These are phyloP conservation scores for Cyaniris semiargus DNA, from an alignment of 2,888 invertebrate genomes.

Conservation along the genomic window DNA sequence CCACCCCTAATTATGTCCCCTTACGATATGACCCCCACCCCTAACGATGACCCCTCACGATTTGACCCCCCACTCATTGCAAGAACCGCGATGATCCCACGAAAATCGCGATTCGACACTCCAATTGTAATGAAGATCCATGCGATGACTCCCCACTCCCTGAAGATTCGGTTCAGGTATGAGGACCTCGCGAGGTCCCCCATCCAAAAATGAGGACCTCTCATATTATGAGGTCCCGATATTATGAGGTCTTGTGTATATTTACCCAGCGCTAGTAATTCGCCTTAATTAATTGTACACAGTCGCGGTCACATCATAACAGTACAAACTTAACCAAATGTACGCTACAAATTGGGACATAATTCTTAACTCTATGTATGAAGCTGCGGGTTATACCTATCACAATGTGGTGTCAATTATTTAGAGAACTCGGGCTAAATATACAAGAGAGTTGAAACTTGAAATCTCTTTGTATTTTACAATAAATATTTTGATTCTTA, in stretches of 20 bases:
- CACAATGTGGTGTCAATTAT: not conserved
- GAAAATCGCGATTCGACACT: not conserved
- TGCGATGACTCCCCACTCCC: not conserved
- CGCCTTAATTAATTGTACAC: not conserved
- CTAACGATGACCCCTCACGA: not conserved
- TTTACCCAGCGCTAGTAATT: not conserved
- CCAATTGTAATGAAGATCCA: not conserved
- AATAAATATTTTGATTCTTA: not conserved
- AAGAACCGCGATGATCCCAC: not conserved
- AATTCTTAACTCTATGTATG: not conserved
- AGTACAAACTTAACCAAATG: not conserved
- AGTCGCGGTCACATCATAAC: not conserved
- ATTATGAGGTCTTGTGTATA: not conserved
- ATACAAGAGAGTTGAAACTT: not conserved
- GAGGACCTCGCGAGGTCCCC: no score
- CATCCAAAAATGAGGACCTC: no score
- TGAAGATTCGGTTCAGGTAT: not conserved
- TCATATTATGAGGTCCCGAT: not conserved
- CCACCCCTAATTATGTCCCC: not conserved
- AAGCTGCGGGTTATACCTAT: not conserved
- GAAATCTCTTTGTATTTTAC: not conserved
- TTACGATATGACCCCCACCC: not conserved
- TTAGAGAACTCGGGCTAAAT: not conserved
- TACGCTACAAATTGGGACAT: not conserved
- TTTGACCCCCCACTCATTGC: not conserved